Evolutionary conservation across 2,113 vertebrate species (phyloP), one percentile per base, ranked within the genome.

Genomic region (Oxyruncus cristatus): DNA sequence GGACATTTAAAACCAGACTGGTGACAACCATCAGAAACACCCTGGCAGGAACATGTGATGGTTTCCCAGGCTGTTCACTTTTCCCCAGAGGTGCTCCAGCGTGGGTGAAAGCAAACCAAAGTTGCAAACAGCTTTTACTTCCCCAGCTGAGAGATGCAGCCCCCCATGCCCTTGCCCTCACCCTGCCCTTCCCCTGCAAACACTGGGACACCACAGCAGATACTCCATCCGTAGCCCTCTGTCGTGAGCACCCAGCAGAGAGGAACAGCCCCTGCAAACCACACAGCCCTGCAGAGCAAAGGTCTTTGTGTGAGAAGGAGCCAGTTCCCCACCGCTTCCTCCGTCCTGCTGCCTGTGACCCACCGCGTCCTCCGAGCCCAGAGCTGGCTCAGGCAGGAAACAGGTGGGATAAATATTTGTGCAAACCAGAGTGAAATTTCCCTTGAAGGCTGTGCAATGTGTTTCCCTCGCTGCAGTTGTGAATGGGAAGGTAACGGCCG

Each of bases 391-490:
- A 30, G 52, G 94, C 97, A 97, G 96, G 94, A 97, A 97, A 95
- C 89, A 96, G 96, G 94, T 95, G 95, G 94, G 91, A 95, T 97
- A 96, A 96, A 97, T 97, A 95, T 97, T 97, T 97, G 96, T 94
- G 95, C 92, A 70, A 74, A 89, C 6, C 65, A 3, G 89, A 96
- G 94, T 14, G 85, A 94, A 87, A 67, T 96, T 93, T 95, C 93
- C 95, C 97, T 95, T 92, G 92, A 89, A 97, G 95, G 95, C 85
- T 16, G 0, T 10, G 73, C 96, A 96, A 80, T 95, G 92, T 94
- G 96, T 96, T 97, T 97, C 96, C 97, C 96, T 75, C 5, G 4
- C 30, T 1, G 47, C 15, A 53, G 82, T 11, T 90, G 41, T 59
- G 90, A 44, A 71, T 67, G 95, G 89, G 83, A 65, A 90, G 95